Evolutionary conservation across 2,888 invertebrate species (phyloP), one percentile per base, ranked within the genome.

Genomic region (Nebria brevicollis): DNA sequence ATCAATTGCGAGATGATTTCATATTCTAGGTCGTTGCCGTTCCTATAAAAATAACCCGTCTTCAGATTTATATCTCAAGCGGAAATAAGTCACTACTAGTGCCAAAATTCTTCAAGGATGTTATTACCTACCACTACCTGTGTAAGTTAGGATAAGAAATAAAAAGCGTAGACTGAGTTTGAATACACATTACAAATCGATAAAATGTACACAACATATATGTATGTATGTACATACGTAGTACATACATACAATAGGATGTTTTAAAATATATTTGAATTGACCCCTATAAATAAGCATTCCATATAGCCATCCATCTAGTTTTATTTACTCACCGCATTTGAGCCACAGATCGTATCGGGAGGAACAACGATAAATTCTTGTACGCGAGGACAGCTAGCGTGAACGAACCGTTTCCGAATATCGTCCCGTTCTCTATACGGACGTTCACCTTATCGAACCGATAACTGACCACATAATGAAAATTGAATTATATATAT

Each of bases 11-110:
- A 94, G 80, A 93, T 91, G 77, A 94, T 89, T 85, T 91, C 91
- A 88, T 93, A 94, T 87, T 94, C 93, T 85, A 93, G 89, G 86
- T 94, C 93, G 13, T 91, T 91, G 0, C 93, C 93, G 85, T 92
- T 92, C 86, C 94, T 94, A 86, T 4, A 86, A 87, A 34, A 82
- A 77, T n/a, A 82, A 42, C 75, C 7, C 34, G 34, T 34, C 4
- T 54, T 5, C 54, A 54, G 54, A 20, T 8, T 54, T 8, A 54
- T 54, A 54, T 34, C 34, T 1, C 54, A 8, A 54, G 0, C 54
- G 54, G 7, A 54, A 7, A 34, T 1, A 20, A 20, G 20, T 20
- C 20, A 20, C 20, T 20, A 20, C 20, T 20, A 20, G 20, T 20
- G 20, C 20, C 20, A 20, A 20, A 20, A 20, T 20, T 20, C 20